These are phyloP conservation scores for Julus scandinavius DNA, from an alignment of 2,888 invertebrate genomes.

Conservation along the genomic window DNA sequence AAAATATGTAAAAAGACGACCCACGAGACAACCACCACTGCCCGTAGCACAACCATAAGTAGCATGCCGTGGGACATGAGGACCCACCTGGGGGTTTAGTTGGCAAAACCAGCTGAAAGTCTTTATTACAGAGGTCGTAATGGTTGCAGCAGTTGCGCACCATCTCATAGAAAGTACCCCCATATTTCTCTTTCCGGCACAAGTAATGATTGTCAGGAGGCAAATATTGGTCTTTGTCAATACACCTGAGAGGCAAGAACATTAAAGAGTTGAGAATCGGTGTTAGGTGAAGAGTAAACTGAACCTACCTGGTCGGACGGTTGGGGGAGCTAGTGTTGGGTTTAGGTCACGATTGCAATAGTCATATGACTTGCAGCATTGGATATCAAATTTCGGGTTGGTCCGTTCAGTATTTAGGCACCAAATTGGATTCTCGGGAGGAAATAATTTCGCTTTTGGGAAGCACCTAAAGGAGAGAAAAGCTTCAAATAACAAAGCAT, in stretches of 20 bases:
- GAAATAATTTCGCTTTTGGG: slow-evolving; percentile 70
- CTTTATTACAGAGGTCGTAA: slow-evolving; percentile 78
- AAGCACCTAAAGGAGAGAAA: slow-evolving; percentile 67
- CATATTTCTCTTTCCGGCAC: slow-evolving; percentile 75
- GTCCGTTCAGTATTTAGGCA: slow-evolving; percentile 56
- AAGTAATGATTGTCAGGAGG: slow-evolving; percentile 80
- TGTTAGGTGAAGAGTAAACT: neutral
- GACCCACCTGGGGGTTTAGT: slow-evolving; percentile 49
- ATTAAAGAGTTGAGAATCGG: slow-evolving; percentile 57
- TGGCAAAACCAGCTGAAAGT: slow-evolving; percentile 74
- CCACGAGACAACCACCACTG: slow-evolving; percentile 55
- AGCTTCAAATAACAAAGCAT: slow-evolving; percentile 34
- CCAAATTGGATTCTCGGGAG: slow-evolving; percentile 70
- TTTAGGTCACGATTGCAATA: slow-evolving; percentile 75
- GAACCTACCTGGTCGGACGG: slow-evolving; percentile 60
- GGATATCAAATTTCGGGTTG: slow-evolving; percentile 63
- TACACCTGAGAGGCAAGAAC: slow-evolving; percentile 72
- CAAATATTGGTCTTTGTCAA: slow-evolving; percentile 77
- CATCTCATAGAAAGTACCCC: slow-evolving; percentile 76
- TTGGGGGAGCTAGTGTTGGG: slow-evolving; percentile 63
- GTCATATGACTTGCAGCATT: slow-evolving; percentile 76
- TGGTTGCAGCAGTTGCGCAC: slow-evolving; percentile 79
- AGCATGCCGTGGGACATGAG: slow-evolving; percentile 35
- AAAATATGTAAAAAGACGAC: slow-evolving; percentile 46
- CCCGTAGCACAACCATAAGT: slow-evolving; percentile 54